These are phyloP conservation scores for Ailurus styani DNA, from an alignment of 2,113 vertebrate genomes.

Conservation along the genomic window DNA sequence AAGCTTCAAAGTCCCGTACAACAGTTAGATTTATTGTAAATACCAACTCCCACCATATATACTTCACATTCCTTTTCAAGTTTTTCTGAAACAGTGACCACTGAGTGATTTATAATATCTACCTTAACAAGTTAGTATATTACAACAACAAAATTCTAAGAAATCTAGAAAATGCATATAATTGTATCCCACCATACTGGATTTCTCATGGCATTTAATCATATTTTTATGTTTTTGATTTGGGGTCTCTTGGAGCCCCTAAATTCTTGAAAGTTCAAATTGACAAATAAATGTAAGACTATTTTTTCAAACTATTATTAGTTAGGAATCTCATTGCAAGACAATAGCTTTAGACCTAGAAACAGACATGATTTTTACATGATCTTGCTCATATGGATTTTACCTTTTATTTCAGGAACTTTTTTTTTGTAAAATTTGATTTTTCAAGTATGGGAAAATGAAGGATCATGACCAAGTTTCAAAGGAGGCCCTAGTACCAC, in stretches of 20 bases:
- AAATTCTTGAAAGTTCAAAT: not conserved
- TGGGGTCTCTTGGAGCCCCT: not conserved
- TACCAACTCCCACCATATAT: not conserved
- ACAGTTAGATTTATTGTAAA: not conserved
- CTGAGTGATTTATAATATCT: not conserved
- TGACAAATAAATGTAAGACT: not conserved
- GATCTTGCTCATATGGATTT: not conserved
- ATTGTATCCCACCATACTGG: not conserved
- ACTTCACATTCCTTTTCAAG: not conserved
- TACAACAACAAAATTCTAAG: not conserved
- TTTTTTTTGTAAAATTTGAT: constrained; percentile 30
- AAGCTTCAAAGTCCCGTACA: not conserved
- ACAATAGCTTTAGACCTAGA: not conserved
- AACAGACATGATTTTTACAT: not conserved
- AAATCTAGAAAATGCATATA: not conserved
- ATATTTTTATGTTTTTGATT: not conserved
- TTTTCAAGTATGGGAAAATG: constrained; percentile 3
- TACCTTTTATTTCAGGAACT: not conserved
- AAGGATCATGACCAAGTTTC: not conserved
- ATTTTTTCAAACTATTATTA: not conserved
- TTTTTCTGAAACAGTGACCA: not conserved
- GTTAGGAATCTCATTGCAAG: not conserved
- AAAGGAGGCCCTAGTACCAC: not conserved
- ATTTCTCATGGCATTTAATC: not conserved
- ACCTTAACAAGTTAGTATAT: not conserved